Evolutionary conservation across 2,113 vertebrate genomes (phyloP).

Genomic region (Ptilonorhynchus violaceus): DNA sequence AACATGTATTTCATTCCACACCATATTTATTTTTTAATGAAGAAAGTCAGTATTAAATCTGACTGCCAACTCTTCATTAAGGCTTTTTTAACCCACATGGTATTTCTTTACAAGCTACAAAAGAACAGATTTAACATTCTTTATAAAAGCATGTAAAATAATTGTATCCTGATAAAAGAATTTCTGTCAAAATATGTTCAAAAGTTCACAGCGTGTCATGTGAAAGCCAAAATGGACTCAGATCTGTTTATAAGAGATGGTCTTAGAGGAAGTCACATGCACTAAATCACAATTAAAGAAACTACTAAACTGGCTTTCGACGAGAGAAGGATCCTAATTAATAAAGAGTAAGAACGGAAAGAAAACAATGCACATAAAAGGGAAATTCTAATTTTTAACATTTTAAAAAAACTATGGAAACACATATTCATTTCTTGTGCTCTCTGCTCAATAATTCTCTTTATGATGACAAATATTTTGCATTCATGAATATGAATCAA

Average conservation of each 20-base stretch:
- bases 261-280: neutral
- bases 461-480: neutral
- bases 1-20: neutral
- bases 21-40: neutral
- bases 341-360: neutral
- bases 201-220: neutral
- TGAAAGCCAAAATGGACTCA: neutral
- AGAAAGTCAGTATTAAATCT: neutral
- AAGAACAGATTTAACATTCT: neutral
- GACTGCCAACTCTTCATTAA: neutral
- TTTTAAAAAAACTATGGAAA: neutral
- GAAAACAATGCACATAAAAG: neutral
- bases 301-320: neutral
- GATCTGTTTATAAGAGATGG: neutral
- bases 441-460: neutral
- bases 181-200: neutral
- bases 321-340: neutral
- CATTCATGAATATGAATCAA: neutral
- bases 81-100: neutral
- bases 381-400: neutral
- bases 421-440: neutral
- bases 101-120: neutral
- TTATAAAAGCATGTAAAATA: neutral
- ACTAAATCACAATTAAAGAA: neutral
- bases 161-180: neutral